phyloP scores from a whole-genome alignment of 1,140 invertebrate genomes.

The Pseudomyrmex pallidus region DNA sequence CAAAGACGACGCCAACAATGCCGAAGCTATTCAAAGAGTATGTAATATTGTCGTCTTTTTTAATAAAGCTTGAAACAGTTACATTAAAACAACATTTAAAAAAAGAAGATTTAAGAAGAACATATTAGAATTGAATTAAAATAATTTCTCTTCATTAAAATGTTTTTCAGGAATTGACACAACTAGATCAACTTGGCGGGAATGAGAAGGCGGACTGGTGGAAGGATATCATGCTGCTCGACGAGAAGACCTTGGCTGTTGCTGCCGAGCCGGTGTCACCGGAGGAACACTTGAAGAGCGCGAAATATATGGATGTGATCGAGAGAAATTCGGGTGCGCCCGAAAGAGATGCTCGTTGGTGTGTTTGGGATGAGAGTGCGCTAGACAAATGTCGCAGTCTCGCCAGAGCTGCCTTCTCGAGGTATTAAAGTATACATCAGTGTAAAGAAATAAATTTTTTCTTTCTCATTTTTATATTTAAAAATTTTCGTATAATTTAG shows the following conservation, averaged over 20 bases:
- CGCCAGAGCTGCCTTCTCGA: slow-evolving; percentile 88
- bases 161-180: slow-evolving; percentile 76
- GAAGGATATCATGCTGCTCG: slow-evolving; percentile 85
- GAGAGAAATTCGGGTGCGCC: slow-evolving; percentile 89
- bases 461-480: background rate
- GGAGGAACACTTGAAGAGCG: slow-evolving; percentile 88
- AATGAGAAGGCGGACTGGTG: slow-evolving; percentile 86
- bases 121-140: background rate
- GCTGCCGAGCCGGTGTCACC: slow-evolving; percentile 88
- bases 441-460: background rate
- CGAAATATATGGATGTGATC: slow-evolving; percentile 92
- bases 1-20: slow-evolving; percentile 82
- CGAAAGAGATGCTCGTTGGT: slow-evolving; percentile 86
- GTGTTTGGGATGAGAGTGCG: slow-evolving; percentile 87
- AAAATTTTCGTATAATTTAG: too few species aligned
- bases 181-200: slow-evolving; percentile 84
- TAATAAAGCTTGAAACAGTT: too few species aligned
- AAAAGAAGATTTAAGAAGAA: too few species aligned
- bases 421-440: slow-evolving; percentile 60
- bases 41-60: slow-evolving; percentile 12
- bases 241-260: slow-evolving; percentile 86
- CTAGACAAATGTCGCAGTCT: slow-evolving; percentile 89
- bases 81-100: background rate
- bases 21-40: slow-evolving; percentile 84
- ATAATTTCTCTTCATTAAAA: background rate